Evolutionary conservation across 2,113 vertebrate species (phyloP).

Genomic region (Vulpes lagopus): DNA sequence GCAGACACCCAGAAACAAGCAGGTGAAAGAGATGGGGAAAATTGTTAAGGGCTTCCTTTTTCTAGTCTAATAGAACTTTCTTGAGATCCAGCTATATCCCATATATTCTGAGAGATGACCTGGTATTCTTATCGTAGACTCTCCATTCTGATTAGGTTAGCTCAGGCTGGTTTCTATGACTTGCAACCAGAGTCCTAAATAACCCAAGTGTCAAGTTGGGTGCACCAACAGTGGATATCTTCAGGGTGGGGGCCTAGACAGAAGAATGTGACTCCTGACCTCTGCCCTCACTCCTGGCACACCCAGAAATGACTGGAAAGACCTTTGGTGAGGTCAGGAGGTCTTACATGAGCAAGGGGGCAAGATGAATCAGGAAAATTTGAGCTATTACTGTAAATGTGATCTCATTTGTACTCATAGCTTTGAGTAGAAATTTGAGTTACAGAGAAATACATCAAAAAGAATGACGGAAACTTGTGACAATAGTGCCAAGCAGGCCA

Average conservation of each 20-base stretch:
- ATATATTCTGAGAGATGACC: not conserved
- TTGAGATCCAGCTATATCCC: not conserved
- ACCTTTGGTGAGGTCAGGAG: not conserved
- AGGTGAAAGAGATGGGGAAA: not conserved
- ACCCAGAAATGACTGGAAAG: not conserved
- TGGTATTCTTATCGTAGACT: not conserved
- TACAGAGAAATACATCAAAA: slow-evolving; percentile 20
- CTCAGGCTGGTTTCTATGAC: not conserved
- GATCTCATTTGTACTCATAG: slow-evolving; percentile 39
- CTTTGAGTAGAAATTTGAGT: not conserved
- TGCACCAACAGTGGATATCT: not conserved
- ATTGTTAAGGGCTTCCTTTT: not conserved
- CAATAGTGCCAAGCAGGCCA: not conserved
- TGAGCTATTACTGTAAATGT: not conserved
- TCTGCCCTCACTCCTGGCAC: not conserved
- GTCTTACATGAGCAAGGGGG: not conserved
- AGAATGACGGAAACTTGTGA: slow-evolving; percentile 33
- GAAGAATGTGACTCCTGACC: not conserved
- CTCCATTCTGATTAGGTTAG: not conserved
- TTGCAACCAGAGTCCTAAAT: not conserved
- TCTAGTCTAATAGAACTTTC: slow-evolving; percentile 2
- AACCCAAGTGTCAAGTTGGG: not conserved
- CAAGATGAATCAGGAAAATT: slow-evolving; percentile 30
- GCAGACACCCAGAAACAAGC: not conserved
- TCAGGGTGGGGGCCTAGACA: not conserved